phyloP scores from a whole-genome alignment of 2,113 vertebrate species.

The Pseudorasbora parva region DNA sequence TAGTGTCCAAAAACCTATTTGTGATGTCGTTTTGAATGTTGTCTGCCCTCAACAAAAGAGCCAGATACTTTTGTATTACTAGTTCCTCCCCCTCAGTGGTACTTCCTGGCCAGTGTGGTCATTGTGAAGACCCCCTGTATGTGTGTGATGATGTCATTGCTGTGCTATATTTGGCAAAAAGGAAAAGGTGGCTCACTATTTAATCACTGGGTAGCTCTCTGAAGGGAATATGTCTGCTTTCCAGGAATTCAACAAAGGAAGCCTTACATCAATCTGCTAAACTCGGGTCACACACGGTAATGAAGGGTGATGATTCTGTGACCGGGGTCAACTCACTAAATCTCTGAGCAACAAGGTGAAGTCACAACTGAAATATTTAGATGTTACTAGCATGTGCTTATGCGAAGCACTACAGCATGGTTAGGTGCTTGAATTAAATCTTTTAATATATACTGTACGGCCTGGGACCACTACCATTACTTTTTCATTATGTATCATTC shows the following conservation, averaged over 20 bases:
- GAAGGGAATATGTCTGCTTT: slow-evolving; percentile 72
- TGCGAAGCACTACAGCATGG: neutral
- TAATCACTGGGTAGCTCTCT: slow-evolving; percentile 76
- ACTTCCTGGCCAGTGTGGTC: neutral
- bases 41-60: neutral
- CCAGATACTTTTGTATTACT: neutral
- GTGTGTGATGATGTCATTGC: slow-evolving; percentile 31
- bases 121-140: neutral
- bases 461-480: neutral
- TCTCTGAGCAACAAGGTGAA: neutral
- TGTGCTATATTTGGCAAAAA: slow-evolving; percentile 13
- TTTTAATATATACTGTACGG: neutral
- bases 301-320: slow-evolving; percentile 50
- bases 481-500: neutral
- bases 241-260: slow-evolving; percentile 66
- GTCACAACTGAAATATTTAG: neutral
- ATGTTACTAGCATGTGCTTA: neutral
- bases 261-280: slow-evolving; percentile 66
- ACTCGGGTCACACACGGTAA: slow-evolving; percentile 58
- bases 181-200: slow-evolving; percentile 59
- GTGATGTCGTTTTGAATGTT: no score
- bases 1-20: no score
- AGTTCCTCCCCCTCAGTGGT: neutral
- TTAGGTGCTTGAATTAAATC: neutral
- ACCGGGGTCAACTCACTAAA: slow-evolving; percentile 28